A percentile compares a stretch with the other conserved stretches of the same genome.
Conservation (phyloP, 2,888 invertebrate species). For the Geophilus truncorum region DNA sequence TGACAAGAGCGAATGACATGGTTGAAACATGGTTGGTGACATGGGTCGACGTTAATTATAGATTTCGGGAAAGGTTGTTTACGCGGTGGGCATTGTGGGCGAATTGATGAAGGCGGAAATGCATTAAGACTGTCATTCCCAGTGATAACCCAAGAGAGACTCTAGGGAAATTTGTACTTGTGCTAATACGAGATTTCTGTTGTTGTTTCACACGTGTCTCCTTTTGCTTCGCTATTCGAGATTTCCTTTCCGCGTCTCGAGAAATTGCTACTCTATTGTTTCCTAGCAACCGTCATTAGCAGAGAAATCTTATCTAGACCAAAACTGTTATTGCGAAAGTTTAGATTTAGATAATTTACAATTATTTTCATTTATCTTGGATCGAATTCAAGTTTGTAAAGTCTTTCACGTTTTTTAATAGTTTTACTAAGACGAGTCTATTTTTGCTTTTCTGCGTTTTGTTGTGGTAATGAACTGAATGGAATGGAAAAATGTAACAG, state of each 20-base stretch:
- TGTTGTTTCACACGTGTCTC: background rate
- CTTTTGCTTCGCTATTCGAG: background rate
- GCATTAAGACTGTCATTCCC: background rate
- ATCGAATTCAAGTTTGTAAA: background rate
- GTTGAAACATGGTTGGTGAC: background rate
- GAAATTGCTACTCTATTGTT: background rate
- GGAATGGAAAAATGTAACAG: too few relatives aligned
- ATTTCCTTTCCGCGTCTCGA: background rate
- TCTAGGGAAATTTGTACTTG: slow-evolving; percentile 6
- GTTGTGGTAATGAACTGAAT: too few relatives aligned
- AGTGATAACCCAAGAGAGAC: background rate
- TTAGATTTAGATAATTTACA: background rate
- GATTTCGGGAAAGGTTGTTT: background rate
- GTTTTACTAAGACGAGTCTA: too few relatives aligned
- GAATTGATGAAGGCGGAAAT: background rate
- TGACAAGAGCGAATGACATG: background rate
- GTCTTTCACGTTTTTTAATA: too few relatives aligned
- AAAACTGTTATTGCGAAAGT: background rate
- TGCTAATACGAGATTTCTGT: background rate
- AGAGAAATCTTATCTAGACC: background rate
- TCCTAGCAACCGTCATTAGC: background rate
- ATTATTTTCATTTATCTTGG: background rate
- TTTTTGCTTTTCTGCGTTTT: too few relatives aligned
- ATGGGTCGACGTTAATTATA: background rate
- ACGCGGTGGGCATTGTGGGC: background rate